Evolutionary conservation across 2,797 vertebrate species (phyloP).

Genomic region (Setipinna tenuifilis): DNA sequence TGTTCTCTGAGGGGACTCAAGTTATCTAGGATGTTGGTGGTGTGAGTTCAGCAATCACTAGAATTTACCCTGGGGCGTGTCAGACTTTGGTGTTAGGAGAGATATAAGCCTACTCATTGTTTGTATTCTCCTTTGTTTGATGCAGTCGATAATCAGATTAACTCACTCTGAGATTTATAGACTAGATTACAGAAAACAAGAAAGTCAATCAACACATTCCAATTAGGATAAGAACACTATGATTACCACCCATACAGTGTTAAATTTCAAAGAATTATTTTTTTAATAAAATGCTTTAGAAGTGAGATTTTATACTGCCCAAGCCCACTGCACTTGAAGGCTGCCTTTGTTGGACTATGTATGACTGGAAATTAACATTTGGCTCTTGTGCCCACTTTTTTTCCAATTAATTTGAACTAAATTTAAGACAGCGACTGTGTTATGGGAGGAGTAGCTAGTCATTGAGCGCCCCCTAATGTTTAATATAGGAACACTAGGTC

Average conservation of each 20-base stretch:
- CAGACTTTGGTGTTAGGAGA: slow-evolving; percentile 7
- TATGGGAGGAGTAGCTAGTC: not conserved
- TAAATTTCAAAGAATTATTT: not conserved
- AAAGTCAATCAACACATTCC: slow-evolving; percentile 20
- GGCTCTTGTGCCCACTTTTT: not conserved
- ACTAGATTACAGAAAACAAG: not conserved
- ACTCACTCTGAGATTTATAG: not conserved
- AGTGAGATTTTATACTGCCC: too few species aligned
- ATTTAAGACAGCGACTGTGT: not conserved
- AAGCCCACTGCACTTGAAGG: too few species aligned
- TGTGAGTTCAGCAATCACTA: slow-evolving; percentile 22
- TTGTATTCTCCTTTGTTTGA: not conserved
- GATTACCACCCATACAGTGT: not conserved
- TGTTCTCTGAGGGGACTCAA: slow-evolving; percentile 37
- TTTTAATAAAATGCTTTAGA: not conserved
- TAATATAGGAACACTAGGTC: not conserved
- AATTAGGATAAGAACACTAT: not conserved
- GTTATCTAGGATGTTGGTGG: slow-evolving; percentile 23
- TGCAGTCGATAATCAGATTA: slow-evolving; percentile 1
- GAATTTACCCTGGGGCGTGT: not conserved
- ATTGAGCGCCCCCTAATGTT: not conserved
- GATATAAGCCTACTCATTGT: slow-evolving; percentile 12
- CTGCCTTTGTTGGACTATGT: too few species aligned
- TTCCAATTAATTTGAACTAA: not conserved
- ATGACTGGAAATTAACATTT: too few species aligned